Percentiles rank a stretch among this genome's conserved stretches.
phyloP scores from a whole-genome alignment of 2,113 vertebrate genomes.

The Canis aureus region DNA sequence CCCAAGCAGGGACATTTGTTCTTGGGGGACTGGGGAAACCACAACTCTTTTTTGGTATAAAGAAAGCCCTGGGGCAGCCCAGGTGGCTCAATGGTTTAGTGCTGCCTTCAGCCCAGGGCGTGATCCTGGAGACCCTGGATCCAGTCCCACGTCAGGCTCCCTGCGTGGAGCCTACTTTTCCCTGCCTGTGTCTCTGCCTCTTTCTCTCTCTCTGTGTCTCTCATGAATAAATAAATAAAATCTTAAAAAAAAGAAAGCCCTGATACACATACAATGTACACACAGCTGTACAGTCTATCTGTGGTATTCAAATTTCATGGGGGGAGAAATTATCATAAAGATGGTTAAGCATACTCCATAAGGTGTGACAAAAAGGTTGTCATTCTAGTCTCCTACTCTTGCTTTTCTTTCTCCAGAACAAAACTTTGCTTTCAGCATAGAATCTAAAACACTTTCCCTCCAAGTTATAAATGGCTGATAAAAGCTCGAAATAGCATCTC shows the following conservation, averaged over 20 bases:
- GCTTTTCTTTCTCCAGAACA: neutral
- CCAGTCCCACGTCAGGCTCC: too few species aligned
- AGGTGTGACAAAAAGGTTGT: neutral
- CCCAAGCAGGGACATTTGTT: neutral
- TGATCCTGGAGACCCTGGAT: too few species aligned
- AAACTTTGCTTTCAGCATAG: slow-evolving; percentile 18
- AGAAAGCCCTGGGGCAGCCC: neutral
- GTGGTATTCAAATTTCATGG: neutral
- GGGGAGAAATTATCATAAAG: neutral
- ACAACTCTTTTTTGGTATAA: neutral
- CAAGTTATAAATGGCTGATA: neutral
- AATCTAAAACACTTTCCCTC: neutral
- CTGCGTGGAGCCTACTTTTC: too few species aligned
- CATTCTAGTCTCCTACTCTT: neutral
- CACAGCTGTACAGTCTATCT: neutral
- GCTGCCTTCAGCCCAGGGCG: too few species aligned
- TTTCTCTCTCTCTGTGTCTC: too few species aligned
- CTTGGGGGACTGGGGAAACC: neutral
- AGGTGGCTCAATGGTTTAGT: too few species aligned
- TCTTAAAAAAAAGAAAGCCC: neutral
- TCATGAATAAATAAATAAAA: too few species aligned
- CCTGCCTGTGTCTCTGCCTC: too few species aligned
- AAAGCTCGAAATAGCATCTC: neutral
- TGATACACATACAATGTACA: neutral
- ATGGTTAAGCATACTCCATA: neutral